Conservation (phyloP, 2,113 vertebrate genomes). For the Ammodytes marinus region DNA sequence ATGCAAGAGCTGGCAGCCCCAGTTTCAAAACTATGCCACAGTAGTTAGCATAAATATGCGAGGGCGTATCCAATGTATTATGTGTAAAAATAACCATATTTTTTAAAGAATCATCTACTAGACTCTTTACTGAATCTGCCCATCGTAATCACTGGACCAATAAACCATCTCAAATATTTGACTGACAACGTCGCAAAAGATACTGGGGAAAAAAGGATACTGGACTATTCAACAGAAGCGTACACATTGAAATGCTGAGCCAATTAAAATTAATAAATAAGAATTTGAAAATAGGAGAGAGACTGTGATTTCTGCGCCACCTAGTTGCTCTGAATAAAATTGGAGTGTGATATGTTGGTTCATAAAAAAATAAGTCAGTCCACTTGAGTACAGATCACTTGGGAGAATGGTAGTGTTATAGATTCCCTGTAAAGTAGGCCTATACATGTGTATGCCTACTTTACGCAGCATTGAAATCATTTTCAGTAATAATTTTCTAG, state of each 20-base stretch:
- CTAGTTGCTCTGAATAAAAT: not conserved
- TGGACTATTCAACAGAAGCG: not conserved
- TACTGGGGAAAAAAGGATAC: too few species aligned
- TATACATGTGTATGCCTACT: too few species aligned
- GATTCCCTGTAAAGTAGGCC: too few species aligned
- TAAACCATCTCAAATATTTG: constrained; percentile 19
- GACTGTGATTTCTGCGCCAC: not conserved
- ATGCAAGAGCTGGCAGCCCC: constrained; percentile 22
- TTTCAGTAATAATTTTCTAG: too few species aligned
- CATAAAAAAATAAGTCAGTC: not conserved
- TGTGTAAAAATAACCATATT: not conserved
- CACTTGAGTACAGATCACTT: not conserved
- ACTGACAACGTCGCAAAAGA: too few species aligned
- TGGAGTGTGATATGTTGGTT: not conserved
- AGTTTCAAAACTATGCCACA: constrained; percentile 44
- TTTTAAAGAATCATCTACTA: constrained; percentile 16
- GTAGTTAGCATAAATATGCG: not conserved
- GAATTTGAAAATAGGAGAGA: not conserved
- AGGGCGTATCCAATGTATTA: constrained; percentile 10
- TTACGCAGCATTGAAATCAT: too few species aligned
- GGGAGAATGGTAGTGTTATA: not conserved
- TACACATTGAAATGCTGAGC: not conserved
- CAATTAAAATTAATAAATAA: not conserved
- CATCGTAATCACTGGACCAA: constrained; percentile 15
- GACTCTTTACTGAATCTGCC: constrained; percentile 3